Base-by-base conservation (phyloP, 2,113 vertebrate genomes). In the Progne subis region DNA sequence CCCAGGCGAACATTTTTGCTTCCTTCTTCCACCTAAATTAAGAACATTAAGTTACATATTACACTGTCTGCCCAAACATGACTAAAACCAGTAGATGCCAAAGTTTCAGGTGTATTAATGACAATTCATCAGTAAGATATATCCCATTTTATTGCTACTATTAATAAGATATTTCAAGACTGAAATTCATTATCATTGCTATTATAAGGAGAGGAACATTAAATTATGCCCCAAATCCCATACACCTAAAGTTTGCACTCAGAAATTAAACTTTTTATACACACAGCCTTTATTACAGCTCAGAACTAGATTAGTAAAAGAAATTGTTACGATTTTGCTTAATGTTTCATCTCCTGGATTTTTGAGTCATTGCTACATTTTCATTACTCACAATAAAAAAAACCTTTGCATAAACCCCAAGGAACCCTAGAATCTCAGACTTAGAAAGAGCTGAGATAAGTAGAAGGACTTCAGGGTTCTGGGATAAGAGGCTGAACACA, bases 1-100 rank as follows among this genome's bases (percentile, higher is more conserved):
- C 99, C 99, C 65, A 99, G 98, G 26, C 88, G 98, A 21, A 99
- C 94, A 17, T 98, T 98, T 90, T 98, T 99, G 96, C 98, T 99
- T 85, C 99, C 99, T 98, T 99, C 99, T 79, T 98, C 98, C 82
- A 98, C 98, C 99, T 99, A 94, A 53, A 92, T 94, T 95, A 31
- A 87, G 79, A 87, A 91, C 14, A 71, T 52, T 18, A 65, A 69
- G 59, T 63, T 56, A 92, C 8, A 50, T 68, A 84, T 34, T 74
- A 26, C 2, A 3, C 25, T 72, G 47, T 56, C 72, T 70, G 65
- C 57, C 85, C 41, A 55, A 43, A 64, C 5, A 67, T 10, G 41
- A 49, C 41, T 63, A 53, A 70, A 95, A 75, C 67, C 17, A 28
- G 31, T 29, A 47, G 19, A 80, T 15, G 12, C 59, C 19, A 18